Evolutionary conservation across 2,888 invertebrate genomes (phyloP).

Genomic region (Anticlea derivata): DNA sequence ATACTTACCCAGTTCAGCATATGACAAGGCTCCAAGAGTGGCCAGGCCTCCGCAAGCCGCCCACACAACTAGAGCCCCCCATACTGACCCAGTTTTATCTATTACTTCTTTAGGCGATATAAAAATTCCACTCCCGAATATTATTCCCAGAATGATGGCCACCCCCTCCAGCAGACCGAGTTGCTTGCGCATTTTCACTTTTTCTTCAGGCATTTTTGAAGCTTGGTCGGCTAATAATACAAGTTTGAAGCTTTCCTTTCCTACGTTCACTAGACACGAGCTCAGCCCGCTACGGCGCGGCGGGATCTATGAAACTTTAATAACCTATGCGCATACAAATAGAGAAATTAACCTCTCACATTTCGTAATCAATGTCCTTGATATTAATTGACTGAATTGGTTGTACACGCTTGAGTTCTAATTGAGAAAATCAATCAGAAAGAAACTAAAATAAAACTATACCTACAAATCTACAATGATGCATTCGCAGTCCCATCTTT

Average conservation of each 20-base stretch:
- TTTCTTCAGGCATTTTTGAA: conserved; percentile 72
- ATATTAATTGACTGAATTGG: not conserved
- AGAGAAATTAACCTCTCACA: conserved; percentile 4
- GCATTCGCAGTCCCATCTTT: no score
- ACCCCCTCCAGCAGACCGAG: conserved; percentile 95
- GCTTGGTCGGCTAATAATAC: not conserved
- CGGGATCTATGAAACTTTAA: no score
- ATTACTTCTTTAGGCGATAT: conserved; percentile 98
- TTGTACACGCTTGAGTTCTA: conserved; percentile 1
- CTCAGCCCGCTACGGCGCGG: no score
- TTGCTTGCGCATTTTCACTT: conserved; percentile 93
- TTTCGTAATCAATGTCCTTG: not conserved
- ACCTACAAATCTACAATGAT: no score
- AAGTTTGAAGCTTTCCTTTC: not conserved
- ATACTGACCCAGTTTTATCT: conserved; percentile 94
- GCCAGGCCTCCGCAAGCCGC: conserved; percentile 93
- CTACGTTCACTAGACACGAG: no score
- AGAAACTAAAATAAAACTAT: not conserved
- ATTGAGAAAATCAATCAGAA: conserved; percentile 2
- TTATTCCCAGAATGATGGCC: conserved; percentile 96
- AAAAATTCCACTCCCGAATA: conserved; percentile 98
- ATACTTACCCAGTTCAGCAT: conserved; percentile 94
- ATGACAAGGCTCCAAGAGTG: conserved; percentile 97
- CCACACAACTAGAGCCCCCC: conserved; percentile 95
- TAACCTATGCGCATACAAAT: conserved; percentile 5